Evolutionary conservation across 1,140 invertebrate species (phyloP), one percentile per base, ranked within the genome.

Genomic region (Drosophila ananassae): DNA sequence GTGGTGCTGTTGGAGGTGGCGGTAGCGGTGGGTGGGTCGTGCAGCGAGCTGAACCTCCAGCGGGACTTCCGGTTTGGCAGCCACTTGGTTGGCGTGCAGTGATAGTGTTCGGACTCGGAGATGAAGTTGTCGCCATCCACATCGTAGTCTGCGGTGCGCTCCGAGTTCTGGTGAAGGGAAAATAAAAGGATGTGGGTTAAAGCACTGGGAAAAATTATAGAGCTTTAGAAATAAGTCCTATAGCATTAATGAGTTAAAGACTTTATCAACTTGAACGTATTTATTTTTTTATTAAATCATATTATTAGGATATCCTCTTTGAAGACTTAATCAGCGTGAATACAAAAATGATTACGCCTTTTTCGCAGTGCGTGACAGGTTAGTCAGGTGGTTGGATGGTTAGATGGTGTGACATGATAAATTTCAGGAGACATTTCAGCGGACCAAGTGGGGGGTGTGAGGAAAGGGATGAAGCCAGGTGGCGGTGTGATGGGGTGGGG

Each of bases 91-190:
- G 85, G 77, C 39, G 76, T 83, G 61, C 90, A 91, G 17, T 90
- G 85, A 76, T 81, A 91, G 53, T 85, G 83, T n/a, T 91, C 90
- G n/a, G 90, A 85, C 57, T 91, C 90, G 12, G 90, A 89, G 17
- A 91, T 78, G 28, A 90, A 91, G 53, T 91, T 74, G 57, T 91
- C 90, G 17, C 57, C 81, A 60, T 91, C 90, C 13, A 90, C 67
- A 47, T 91, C 90, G 50, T 81, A 79, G 24, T 91, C 89, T 2
- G 90, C 90, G 0, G 90, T 90, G 10, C 89, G 80, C 59, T 91
- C 84, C 39, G 85, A 77, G 44, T 91, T 77, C 89, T 91, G 54
- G 2, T 10, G 8, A 37, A 1, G 5, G 3, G 2, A 50, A 53
- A 4, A 44, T 24, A 12, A 32, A 22, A 24, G 2, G 3, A 21